phyloP scores from a whole-genome alignment of 2,113 vertebrate species.

The Labrus mixtus region DNA sequence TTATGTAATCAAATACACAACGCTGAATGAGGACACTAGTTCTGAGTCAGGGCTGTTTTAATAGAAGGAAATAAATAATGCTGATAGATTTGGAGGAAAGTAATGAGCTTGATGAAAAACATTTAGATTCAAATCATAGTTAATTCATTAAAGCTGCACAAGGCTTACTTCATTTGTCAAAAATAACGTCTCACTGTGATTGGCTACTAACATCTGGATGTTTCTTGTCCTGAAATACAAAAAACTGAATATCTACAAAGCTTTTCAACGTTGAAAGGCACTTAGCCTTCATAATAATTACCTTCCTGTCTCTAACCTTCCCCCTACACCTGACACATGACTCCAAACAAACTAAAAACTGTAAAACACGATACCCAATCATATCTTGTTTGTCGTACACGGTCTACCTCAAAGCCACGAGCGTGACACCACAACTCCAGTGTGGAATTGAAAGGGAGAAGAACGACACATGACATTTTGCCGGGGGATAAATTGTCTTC shows the following conservation, averaged over 20 bases:
- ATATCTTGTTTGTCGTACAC: background rate
- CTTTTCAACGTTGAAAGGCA: background rate
- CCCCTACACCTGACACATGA: background rate
- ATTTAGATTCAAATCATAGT: background rate
- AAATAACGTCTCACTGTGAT: background rate
- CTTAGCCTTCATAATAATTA: background rate
- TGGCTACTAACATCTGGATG: background rate
- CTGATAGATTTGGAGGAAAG: background rate
- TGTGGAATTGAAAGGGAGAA: background rate
- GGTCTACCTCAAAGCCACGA: background rate
- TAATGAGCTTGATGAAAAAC: background rate
- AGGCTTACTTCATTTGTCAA: background rate
- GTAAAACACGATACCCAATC: background rate
- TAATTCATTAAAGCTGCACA: slow-evolving; percentile 1
- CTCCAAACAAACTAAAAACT: slow-evolving; percentile 8
- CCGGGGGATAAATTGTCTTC: background rate
- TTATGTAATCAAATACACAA: slow-evolving; percentile 16
- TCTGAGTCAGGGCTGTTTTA: background rate
- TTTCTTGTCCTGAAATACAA: background rate
- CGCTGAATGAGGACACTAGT: background rate
- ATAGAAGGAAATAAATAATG: background rate
- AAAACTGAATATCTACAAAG: no score
- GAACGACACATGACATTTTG: background rate
- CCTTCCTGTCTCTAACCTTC: background rate
- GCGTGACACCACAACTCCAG: background rate